phyloP scores from a whole-genome alignment of 2,113 vertebrate genomes.

The Mixornis gularis region DNA sequence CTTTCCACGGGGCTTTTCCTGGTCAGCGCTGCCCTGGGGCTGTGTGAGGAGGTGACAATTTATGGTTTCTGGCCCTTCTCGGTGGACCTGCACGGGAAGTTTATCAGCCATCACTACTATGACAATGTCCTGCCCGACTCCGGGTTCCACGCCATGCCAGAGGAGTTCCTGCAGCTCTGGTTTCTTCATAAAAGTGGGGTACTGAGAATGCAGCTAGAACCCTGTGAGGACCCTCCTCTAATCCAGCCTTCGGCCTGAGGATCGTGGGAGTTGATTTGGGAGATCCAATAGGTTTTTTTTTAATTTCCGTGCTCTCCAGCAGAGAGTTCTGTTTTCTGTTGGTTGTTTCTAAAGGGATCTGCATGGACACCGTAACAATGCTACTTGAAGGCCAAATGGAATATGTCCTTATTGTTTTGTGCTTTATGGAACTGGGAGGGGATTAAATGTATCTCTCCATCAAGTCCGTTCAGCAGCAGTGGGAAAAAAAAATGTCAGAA shows the following conservation, averaged over 20 bases:
- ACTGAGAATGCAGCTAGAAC: slow-evolving; percentile 82
- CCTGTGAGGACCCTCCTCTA: slow-evolving; percentile 62
- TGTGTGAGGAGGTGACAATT: slow-evolving; percentile 90
- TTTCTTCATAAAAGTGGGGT: slow-evolving; percentile 89
- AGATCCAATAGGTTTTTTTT: slow-evolving; percentile 15
- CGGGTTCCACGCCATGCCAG: slow-evolving; percentile 93
- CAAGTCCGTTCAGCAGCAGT: neutral
- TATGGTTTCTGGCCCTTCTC: slow-evolving; percentile 98
- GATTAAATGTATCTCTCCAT: neutral
- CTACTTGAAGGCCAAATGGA: slow-evolving; percentile 29
- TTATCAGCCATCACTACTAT: slow-evolving; percentile 95
- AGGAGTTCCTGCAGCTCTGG: slow-evolving; percentile 97
- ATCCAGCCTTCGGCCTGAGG: slow-evolving; percentile 39
- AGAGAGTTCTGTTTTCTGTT: slow-evolving; percentile 13
- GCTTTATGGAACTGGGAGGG: slow-evolving; percentile 9
- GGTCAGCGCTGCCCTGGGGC: slow-evolving; percentile 87
- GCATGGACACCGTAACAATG: neutral
- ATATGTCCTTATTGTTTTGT: neutral
- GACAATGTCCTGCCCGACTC: slow-evolving; percentile 89
- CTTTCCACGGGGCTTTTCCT: slow-evolving; percentile 94
- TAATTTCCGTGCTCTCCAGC: slow-evolving; percentile 19
- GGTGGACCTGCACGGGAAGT: slow-evolving; percentile 74
- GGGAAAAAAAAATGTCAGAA: neutral
- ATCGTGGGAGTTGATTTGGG: neutral
- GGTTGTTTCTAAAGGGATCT: slow-evolving; percentile 34